Conservation (phyloP, 2,797 vertebrate species). For the Gymnothorax reevesii region DNA sequence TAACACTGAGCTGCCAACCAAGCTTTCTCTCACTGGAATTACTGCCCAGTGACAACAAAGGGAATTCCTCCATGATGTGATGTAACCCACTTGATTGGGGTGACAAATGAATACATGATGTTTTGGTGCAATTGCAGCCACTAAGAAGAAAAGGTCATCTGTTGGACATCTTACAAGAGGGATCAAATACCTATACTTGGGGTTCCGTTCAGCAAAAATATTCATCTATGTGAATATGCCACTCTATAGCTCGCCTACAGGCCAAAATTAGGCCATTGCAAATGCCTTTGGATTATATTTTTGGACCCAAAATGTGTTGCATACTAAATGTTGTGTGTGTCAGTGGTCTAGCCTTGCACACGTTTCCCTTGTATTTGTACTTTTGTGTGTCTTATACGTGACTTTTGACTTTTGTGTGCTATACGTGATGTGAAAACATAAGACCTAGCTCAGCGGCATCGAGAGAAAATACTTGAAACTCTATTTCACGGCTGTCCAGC, state of each 20-base stretch:
- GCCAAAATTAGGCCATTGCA: not conserved
- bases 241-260: not conserved
- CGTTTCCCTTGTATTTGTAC: not conserved
- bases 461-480: not conserved
- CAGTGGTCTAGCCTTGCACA: not conserved
- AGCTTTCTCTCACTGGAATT: conserved; percentile 56
- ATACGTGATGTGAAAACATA: not conserved
- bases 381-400: not conserved
- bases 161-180: not conserved
- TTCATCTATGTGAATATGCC: not conserved
- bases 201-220: not conserved
- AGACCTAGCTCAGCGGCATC: not conserved
- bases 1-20: conserved; percentile 47
- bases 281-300: not conserved
- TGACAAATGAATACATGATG: not conserved
- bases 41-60: conserved; percentile 47
- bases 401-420: not conserved
- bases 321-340: not conserved
- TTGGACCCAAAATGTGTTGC: not conserved
- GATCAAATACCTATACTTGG: conserved; percentile 1
- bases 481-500: not conserved
- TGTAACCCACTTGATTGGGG: not conserved
- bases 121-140: conserved; percentile 7
- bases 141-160: not conserved
- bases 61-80: conserved; percentile 52